phyloP scores from a whole-genome alignment of 2,888 invertebrate species.

The Melinopterus prodromus region DNA sequence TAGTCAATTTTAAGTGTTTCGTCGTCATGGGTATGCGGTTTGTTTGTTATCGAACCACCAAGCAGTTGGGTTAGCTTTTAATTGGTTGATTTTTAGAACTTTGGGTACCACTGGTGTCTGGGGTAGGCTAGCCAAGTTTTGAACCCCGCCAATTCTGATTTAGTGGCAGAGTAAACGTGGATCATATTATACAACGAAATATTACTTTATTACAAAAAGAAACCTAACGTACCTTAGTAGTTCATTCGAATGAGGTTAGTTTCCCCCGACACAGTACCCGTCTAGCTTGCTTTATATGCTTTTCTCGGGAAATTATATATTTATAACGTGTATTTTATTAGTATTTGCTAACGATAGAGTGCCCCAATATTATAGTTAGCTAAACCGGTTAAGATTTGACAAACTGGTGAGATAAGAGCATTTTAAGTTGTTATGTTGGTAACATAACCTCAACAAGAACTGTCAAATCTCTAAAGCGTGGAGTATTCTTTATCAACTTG shows the following conservation, averaged over 20 bases:
- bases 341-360: neutral
- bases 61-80: neutral
- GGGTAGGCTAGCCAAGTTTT: neutral
- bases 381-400: neutral
- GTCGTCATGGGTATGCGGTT: neutral
- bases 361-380: neutral
- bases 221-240: neutral
- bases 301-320: neutral
- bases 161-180: neutral
- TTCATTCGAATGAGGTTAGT: neutral
- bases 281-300: conserved; percentile 4
- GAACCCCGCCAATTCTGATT: neutral
- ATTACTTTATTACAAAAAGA: neutral
- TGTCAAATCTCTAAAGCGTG: too few species aligned
- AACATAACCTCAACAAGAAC: too few species aligned
- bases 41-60: neutral
- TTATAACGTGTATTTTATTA: neutral
- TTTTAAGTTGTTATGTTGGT: neutral
- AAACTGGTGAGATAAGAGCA: neutral
- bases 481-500: too few species aligned
- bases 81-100: neutral
- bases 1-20: conserved; percentile 4
- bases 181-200: neutral
- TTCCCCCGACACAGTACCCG: neutral
- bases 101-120: neutral